Evolutionary conservation across 2,797 vertebrate genomes (phyloP).

Genomic region (Onychomys arenicola): DNA sequence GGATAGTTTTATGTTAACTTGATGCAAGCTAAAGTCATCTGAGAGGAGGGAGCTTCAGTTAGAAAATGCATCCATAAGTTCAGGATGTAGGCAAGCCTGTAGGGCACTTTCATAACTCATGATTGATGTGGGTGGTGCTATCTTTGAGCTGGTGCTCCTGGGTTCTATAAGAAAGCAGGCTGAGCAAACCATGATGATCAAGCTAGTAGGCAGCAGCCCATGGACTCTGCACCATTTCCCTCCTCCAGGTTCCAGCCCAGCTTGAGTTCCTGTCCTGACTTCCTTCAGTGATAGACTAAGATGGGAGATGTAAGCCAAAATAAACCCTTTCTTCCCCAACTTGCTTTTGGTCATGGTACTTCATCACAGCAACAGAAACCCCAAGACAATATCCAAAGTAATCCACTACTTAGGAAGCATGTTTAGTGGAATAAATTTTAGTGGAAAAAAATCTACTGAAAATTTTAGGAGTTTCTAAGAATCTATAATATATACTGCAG

Average conservation of each 20-base stretch:
- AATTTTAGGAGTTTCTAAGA: background rate
- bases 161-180: background rate
- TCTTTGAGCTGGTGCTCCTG: too few relatives aligned
- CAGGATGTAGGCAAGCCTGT: background rate
- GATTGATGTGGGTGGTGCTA: background rate
- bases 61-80: background rate
- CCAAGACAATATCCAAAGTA: background rate
- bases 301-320: background rate
- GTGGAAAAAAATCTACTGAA: background rate
- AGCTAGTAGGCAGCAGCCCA: background rate
- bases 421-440: background rate
- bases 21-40: background rate
- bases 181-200: background rate
- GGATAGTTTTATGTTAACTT: background rate
- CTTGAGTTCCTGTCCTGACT: background rate
- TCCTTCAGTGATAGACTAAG: background rate
- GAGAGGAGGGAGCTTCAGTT: background rate
- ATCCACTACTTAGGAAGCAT: background rate
- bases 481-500: background rate
- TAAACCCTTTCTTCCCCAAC: background rate
- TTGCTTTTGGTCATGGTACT: background rate
- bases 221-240: background rate
- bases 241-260: background rate
- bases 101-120: background rate
- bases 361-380: background rate